Base-by-base conservation (phyloP, 2,888 invertebrate species). In the Bombylius major region DNA sequence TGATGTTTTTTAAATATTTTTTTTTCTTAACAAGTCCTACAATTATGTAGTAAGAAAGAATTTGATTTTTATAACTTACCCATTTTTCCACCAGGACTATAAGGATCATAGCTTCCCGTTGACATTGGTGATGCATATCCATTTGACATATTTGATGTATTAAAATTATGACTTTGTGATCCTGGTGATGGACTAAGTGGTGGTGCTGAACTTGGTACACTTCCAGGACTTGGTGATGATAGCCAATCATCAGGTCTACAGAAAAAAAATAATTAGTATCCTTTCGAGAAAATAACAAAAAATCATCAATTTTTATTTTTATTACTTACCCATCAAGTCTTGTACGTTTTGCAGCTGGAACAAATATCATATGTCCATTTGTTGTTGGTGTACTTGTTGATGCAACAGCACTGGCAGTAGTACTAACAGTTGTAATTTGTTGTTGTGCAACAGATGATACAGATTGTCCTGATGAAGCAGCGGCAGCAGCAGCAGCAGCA, bases 41-140 rank as follows among this genome's bases (percentile, higher is more conserved):
- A n/a, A n/a, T n/a, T n/a, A 23, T 23, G 1, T 23, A 23, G 23
- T 2, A 23, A 23, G 3, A 23, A 23, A 23, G 1, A 23, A 23
- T 23, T 23, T 1, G 23, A 1, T 23, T 23, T 23, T 23, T 23
- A 3, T 33, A 53, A 80, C 87, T 84, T 66, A 89, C 90, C 88
- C 80, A 87, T 82, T 81, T 89, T 90, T 68, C 88, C 89, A 75
- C 87, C 89, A 62, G 90, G 90, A 77, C 89, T 90, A 74, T 90
- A 90, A 4, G 89, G 89, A 66, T 90, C 90, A 77, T 90, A 91
- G 81, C 89, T 90, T 73, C 89, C 84, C 23, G 88, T 86, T 54
- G 89, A 89, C 78, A 89, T 82, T 31, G 90, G 89, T 63, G 89
- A 89, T 53, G 89, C 86, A 73, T 89, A 91, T 55, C 90, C 90